These are phyloP conservation scores for Hofmannophila pseudospretella DNA, from an alignment of 2,888 invertebrate species.

Conservation along the genomic window DNA sequence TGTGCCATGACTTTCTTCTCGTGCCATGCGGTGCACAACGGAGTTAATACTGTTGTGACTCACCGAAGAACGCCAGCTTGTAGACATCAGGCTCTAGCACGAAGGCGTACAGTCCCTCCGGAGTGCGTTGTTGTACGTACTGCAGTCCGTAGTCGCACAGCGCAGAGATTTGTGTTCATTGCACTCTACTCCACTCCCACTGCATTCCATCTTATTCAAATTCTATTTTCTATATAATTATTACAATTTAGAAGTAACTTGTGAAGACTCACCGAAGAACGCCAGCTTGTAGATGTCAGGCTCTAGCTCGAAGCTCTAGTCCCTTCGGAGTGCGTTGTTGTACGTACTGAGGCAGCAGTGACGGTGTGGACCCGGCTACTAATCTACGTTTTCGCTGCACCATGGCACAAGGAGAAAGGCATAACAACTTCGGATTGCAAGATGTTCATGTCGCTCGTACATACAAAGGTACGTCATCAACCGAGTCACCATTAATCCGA, in stretches of 20 bases:
- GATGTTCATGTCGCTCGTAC: too few species aligned
- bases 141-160: conserved; percentile 94
- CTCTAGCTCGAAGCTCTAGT: conserved; percentile 82
- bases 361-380: conserved; percentile 88
- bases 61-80: conserved; percentile 75
- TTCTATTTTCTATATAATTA: too few species aligned
- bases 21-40: too few species aligned
- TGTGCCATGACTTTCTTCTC: too few species aligned
- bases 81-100: conserved; percentile 89
- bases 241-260: too few species aligned
- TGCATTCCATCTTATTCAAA: too few species aligned
- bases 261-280: conserved; percentile 66
- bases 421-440: too few species aligned
- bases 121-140: conserved; percentile 87
- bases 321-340: conserved; percentile 90
- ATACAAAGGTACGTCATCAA: too few species aligned
- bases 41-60: too few species aligned
- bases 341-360: conserved; percentile 91
- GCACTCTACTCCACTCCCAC: too few species aligned
- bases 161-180: conserved; percentile 84
- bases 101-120: conserved; percentile 86
- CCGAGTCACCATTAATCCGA: too few species aligned
- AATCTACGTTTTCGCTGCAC: conserved; percentile 85
- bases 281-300: conserved; percentile 87
- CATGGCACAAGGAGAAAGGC: too few species aligned